Evolutionary conservation across 2,888 invertebrate genomes (phyloP).

Genomic region (Lithodes maja): DNA sequence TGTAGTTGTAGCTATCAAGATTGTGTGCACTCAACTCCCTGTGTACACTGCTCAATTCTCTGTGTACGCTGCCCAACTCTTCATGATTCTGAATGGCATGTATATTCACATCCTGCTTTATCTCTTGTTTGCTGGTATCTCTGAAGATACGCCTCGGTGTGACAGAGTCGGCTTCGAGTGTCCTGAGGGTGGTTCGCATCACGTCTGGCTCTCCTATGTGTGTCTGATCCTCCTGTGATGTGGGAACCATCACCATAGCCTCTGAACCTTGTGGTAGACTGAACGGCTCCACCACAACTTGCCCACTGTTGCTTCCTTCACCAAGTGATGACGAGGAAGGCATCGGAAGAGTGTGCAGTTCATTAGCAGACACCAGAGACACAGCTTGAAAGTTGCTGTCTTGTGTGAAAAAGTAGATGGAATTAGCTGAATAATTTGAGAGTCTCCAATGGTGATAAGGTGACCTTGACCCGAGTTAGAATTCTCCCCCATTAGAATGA

Average conservation of each 20-base stretch:
- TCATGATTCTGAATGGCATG: constrained; percentile 27
- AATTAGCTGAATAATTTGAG: constrained; percentile 65
- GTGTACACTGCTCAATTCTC: no score
- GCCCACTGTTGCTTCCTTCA: constrained; percentile 27
- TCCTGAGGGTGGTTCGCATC: constrained; percentile 35
- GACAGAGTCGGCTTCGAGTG: constrained; percentile 16
- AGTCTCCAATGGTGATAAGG: constrained; percentile 62
- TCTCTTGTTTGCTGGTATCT: constrained; percentile 13
- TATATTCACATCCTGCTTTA: constrained; percentile 41
- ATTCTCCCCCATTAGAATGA: constrained; percentile 59
- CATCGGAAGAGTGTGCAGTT: constrained; percentile 44
- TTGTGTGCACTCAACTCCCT: no score
- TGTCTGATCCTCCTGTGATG: background rate
- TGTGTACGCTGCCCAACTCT: constrained; percentile 33
- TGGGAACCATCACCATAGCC: constrained; percentile 48
- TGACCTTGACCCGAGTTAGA: constrained; percentile 57
- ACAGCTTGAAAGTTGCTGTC: constrained; percentile 63
- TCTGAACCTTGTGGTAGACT: constrained; percentile 44
- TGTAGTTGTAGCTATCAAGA: constrained; percentile 39
- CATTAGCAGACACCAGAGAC: constrained; percentile 52
- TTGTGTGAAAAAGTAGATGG: constrained; percentile 62
- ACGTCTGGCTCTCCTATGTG: constrained; percentile 34
- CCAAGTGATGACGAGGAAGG: constrained; percentile 36
- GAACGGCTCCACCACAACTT: constrained; percentile 53
- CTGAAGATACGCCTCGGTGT: constrained; percentile 13